phyloP scores from a whole-genome alignment of 2,888 invertebrate genomes.

The Eulithis testata region DNA sequence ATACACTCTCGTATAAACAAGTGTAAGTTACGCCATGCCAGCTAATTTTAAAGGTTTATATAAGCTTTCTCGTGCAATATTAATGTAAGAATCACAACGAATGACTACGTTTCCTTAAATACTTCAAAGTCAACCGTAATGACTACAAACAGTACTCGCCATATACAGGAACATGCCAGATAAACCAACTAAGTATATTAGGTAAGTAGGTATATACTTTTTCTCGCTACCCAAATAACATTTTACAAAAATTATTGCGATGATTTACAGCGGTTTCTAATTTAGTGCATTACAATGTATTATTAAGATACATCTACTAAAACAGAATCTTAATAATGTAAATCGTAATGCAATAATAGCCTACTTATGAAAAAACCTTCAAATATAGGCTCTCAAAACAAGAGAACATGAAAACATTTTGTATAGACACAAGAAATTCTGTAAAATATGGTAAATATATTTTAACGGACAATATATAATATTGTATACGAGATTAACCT shows the following conservation, averaged over 20 bases:
- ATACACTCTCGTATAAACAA: slow-evolving; percentile 30
- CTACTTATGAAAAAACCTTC: slow-evolving; percentile 69
- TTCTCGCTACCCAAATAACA: slow-evolving; percentile 60
- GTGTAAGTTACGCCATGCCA: slow-evolving; percentile 42
- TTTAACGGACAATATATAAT: slow-evolving; percentile 85
- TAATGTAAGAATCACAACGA: slow-evolving; percentile 42
- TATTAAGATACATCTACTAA: slow-evolving; percentile 50
- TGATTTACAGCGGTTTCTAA: slow-evolving; percentile 64
- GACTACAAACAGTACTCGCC: slow-evolving; percentile 46
- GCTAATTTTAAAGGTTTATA: slow-evolving; percentile 43
- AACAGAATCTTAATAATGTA: slow-evolving; percentile 60
- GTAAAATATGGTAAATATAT: slow-evolving; percentile 84
- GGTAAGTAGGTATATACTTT: slow-evolving; percentile 17
- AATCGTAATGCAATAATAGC: slow-evolving; percentile 56
- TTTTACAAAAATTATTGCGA: slow-evolving; percentile 75
- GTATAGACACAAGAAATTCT: slow-evolving; percentile 85
- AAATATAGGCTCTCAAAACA: slow-evolving; percentile 85
- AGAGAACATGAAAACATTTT: slow-evolving; percentile 85
- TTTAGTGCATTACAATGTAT: slow-evolving; percentile 58
- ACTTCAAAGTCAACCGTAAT: slow-evolving; percentile 37
- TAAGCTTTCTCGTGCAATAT: slow-evolving; percentile 43
- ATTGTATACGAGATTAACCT: slow-evolving; percentile 85
- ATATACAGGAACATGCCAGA: slow-evolving; percentile 75
- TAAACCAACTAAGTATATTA: slow-evolving; percentile 59
- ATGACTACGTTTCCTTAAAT: slow-evolving; percentile 40